These are phyloP conservation scores for Sula dactylatra DNA, from an alignment of 2,113 vertebrate genomes.

Conservation along the genomic window DNA sequence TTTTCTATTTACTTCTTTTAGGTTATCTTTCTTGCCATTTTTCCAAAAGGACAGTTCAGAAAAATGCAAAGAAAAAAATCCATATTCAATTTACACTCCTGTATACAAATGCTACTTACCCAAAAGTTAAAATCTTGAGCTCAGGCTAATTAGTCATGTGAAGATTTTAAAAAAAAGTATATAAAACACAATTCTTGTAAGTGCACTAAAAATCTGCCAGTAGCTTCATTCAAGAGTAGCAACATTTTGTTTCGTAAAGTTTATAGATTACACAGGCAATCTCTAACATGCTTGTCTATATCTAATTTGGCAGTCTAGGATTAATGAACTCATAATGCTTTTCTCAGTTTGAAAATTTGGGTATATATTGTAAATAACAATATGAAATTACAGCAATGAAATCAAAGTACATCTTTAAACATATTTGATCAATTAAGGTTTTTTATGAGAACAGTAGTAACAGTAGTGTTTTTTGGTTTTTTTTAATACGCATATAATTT, in stretches of 20 bases:
- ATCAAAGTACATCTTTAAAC: not conserved
- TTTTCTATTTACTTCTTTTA: not conserved
- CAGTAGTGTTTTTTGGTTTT: fast-evolving
- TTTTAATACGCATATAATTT: not conserved
- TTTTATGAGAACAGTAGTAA: not conserved
- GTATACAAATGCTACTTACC: not conserved
- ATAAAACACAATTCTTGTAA: not conserved
- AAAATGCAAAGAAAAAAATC: not conserved
- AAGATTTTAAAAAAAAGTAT: not conserved
- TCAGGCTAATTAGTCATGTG: not conserved
- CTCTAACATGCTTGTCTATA: not conserved
- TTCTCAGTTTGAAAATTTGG: not conserved
- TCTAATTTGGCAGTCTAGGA: not conserved
- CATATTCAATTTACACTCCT: not conserved
- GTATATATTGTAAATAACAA: not conserved
- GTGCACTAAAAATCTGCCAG: not conserved
- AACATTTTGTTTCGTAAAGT: not conserved
- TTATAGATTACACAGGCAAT: not conserved
- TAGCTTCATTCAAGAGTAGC: not conserved
- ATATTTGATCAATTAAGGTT: not conserved
- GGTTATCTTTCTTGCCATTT: not conserved
- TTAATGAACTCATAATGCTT: not conserved
- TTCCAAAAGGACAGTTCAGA: not conserved
- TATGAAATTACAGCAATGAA: not conserved
- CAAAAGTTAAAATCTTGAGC: not conserved